These are phyloP conservation scores for Halocynthia aurantium DNA, from an alignment of 23 tunicate species.

Conservation along the genomic window DNA sequence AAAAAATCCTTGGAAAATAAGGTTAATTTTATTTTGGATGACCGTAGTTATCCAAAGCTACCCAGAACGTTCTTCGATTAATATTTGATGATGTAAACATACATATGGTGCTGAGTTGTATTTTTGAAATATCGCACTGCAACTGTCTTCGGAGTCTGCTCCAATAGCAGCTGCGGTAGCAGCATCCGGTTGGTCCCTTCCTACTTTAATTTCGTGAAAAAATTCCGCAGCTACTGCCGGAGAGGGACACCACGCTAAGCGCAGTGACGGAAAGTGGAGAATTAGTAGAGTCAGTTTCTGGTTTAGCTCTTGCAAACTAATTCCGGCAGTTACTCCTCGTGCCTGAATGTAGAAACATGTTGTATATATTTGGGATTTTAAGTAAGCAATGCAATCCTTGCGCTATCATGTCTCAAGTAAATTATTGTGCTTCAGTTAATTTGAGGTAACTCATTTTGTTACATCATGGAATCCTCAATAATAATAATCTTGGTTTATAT, in stretches of 20 bases:
- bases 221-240: conserved; percentile 71
- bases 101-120: conserved; percentile 64
- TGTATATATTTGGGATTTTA: too few relatives aligned
- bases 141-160: conserved; percentile 20
- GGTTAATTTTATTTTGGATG: background rate
- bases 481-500: too few relatives aligned
- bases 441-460: too few relatives aligned
- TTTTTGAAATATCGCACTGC: conserved; percentile 3
- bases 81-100: background rate
- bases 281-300: conserved; percentile 63
- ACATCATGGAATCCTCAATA: too few relatives aligned
- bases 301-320: conserved; percentile 62
- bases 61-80: background rate
- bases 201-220: conserved; percentile 58
- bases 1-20: conserved; percentile 41
- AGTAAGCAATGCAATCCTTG: too few relatives aligned
- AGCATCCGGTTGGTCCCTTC: conserved; percentile 68
- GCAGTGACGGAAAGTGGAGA: conserved; percentile 83
- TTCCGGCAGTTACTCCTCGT: conserved; percentile 31
- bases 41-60: background rate
- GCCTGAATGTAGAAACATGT: conserved; percentile 13
- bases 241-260: conserved; percentile 86
- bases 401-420: too few relatives aligned
- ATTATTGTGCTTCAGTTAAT: too few relatives aligned
- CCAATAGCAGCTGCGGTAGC: conserved; percentile 41